Conservation (phyloP, 2,113 vertebrate genomes). For the Emydocephalus ijimae region DNA sequence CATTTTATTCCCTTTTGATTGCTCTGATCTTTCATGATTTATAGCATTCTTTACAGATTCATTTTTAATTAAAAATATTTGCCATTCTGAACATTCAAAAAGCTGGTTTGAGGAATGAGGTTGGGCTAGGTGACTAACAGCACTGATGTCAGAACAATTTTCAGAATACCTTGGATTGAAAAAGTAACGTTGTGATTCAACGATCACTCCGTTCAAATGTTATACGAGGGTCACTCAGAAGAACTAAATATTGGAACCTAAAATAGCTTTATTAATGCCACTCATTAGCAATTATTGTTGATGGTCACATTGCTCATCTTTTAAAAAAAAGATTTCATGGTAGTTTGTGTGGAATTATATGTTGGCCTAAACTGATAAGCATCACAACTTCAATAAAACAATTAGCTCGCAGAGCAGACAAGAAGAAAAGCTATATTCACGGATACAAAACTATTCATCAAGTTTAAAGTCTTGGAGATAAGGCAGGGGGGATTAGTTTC, state of each 20-base stretch:
- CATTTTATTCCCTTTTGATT: too few relatives aligned
- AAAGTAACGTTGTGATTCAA: not conserved
- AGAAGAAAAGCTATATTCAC: conserved; percentile 33
- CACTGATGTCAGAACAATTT: not conserved
- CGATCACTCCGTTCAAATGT: not conserved
- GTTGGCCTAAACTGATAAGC: conserved; percentile 15
- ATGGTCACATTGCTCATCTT: conserved; percentile 32
- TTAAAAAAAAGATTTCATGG: conserved; percentile 28
- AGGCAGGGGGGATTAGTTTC: not conserved
- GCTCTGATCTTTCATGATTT: too few relatives aligned
- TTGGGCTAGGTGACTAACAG: not conserved
- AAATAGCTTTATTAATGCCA: not conserved
- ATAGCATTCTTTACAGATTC: too few relatives aligned
- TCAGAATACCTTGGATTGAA: not conserved
- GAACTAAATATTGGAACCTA: not conserved
- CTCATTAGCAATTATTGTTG: not conserved
- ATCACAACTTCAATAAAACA: not conserved
- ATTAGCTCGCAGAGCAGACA: conserved; percentile 35
- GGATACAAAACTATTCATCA: not conserved
- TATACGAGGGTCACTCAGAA: not conserved
- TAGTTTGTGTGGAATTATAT: conserved; percentile 22
- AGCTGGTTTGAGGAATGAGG: too few relatives aligned
- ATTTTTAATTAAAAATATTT: too few relatives aligned
- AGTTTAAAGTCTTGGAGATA: not conserved
- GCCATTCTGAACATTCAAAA: too few relatives aligned